Conservation (phyloP, 2,888 invertebrate species). For the Clistopyga incitator region DNA sequence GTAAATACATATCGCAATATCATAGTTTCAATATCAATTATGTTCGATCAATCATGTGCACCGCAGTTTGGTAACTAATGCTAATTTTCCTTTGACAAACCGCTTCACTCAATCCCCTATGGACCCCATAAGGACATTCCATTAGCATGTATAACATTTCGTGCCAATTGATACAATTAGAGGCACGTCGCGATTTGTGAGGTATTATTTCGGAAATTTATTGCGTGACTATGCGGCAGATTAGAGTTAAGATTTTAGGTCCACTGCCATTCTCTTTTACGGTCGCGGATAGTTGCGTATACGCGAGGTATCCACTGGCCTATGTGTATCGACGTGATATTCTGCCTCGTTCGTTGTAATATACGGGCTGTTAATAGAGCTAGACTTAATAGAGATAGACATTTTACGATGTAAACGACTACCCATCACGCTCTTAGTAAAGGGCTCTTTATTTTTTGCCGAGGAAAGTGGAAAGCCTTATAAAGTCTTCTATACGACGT, state of each 20-base stretch:
- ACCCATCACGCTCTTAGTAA: conserved; percentile 2
- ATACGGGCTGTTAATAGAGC: conserved; percentile 35
- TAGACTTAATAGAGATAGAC: conserved; percentile 1
- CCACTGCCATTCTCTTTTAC: neutral
- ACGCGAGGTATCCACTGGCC: neutral
- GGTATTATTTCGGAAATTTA: conserved; percentile 13
- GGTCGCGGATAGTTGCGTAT: conserved; percentile 10
- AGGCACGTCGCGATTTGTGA: neutral
- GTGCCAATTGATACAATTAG: neutral
- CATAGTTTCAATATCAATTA: conserved; percentile 13
- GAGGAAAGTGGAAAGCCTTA: conserved; percentile 1
- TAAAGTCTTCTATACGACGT: conserved; percentile 26
- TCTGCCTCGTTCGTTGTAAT: conserved; percentile 40
- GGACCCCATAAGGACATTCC: no score
- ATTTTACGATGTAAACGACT: conserved; percentile 40
- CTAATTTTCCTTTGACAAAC: neutral
- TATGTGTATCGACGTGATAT: conserved; percentile 13
- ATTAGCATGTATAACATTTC: neutral
- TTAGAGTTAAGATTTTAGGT: neutral
- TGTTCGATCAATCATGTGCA: neutral
- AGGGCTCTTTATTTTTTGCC: neutral
- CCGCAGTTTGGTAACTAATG: neutral
- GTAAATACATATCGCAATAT: no score
- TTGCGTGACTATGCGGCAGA: neutral
- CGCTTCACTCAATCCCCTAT: neutral